phyloP scores from a whole-genome alignment of 1,140 invertebrate species.

The Vollenhovia emeryi region DNA sequence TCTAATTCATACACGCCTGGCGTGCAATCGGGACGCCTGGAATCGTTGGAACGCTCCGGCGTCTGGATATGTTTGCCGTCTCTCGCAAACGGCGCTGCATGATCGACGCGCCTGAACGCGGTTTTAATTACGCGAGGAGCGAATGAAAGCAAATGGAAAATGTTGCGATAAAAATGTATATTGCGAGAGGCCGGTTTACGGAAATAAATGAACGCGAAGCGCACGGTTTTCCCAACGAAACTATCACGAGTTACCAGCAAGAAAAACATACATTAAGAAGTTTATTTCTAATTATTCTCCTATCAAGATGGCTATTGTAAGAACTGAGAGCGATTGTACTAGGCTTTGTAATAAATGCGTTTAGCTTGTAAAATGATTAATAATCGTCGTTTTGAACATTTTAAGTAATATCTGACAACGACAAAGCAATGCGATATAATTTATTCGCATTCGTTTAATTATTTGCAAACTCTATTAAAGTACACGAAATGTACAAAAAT shows the following conservation, averaged over 20 bases:
- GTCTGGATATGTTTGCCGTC: constrained; percentile 44
- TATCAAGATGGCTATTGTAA: background rate
- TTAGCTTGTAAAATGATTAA: background rate
- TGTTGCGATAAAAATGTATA: constrained; percentile 43
- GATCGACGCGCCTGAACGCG: constrained; percentile 36
- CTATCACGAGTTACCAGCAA: background rate
- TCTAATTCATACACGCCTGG: constrained; percentile 60
- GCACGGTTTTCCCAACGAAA: background rate
- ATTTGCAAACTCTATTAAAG: background rate
- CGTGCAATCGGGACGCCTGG: constrained; percentile 55
- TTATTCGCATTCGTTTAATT: background rate
- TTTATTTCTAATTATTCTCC: background rate
- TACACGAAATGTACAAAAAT: background rate
- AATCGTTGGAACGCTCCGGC: constrained; percentile 57
- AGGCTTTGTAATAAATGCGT: background rate
- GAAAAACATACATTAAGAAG: background rate
- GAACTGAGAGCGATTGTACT: background rate
- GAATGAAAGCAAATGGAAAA: constrained; percentile 49
- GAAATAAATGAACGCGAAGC: background rate
- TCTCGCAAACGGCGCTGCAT: constrained; percentile 42
- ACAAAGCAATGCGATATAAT: background rate
- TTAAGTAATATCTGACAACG: background rate
- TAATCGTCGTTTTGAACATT: background rate
- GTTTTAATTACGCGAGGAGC: constrained; percentile 44
- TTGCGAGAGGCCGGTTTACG: background rate